Base-by-base conservation (phyloP, 2,888 invertebrate genomes). In the Perizoma flavofasciatum region DNA sequence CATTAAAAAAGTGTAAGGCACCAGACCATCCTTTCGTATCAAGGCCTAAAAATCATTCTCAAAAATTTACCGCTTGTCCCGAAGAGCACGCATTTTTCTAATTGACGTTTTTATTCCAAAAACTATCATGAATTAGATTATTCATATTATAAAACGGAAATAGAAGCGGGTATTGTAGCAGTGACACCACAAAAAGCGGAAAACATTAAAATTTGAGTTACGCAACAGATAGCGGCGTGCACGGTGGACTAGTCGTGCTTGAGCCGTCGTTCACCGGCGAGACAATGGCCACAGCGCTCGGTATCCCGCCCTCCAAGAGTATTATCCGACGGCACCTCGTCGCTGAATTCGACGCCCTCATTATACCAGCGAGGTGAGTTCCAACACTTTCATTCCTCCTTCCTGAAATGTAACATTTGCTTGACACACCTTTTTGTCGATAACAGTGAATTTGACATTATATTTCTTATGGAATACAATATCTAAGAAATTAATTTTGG, bases 231-330 rank as follows among this genome's bases (percentile, higher is more conserved):
- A 98, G 97, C 79, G 98, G 98, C 72, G 97, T 98, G 6, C 98
- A 98, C 81, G 98, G 98, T 63, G 98, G 98, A 8, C 91, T 98
- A 66, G 97, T 98, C 54, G 98, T 98, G 10, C 88, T 98, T 75
- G 98, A 98, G 82, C 97, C 98, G 10, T 97, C 97, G 9, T 98
- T 98, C 88, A 97, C 96, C 58, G 97, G 98, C 37, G 98, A 98
- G 86, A 97, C 98, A 47, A 97, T 98, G 96, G 98, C 98, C 49
- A 97, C 97, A 6, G 97, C 98, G 0, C 93, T 98, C 66, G 98
- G 97, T 55, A 98, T 98, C 75, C 98, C 98, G 46, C 96, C 97
- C 10, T 96, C 97, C 40, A 98, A 98, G 85, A 97, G 97, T 82
- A 98, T 98, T 88, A 97, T 98, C 73, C 93, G 98, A 74, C 93